A percentile compares a stretch with the other conserved stretches of the same genome.
Conservation (phyloP, 2,888 invertebrate genomes). For the Tiliacea citrago region DNA sequence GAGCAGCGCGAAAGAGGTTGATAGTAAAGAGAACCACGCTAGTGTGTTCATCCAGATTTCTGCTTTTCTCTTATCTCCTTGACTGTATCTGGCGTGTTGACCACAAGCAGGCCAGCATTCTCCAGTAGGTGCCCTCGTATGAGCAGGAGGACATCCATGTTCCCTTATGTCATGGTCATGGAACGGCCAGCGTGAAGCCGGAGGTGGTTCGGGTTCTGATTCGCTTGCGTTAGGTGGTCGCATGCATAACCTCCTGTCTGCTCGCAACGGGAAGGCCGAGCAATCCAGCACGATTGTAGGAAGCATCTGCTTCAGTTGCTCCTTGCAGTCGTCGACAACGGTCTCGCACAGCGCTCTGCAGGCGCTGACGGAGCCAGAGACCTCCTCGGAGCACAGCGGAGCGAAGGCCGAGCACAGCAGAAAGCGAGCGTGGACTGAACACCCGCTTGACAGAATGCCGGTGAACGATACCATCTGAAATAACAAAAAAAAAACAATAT, state of each 20-base stretch:
- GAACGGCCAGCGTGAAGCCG: conserved; percentile 85
- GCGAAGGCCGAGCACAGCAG: conserved; percentile 97
- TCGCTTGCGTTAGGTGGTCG: conserved; percentile 90
- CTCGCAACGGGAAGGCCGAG: conserved; percentile 94
- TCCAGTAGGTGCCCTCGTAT: conserved; percentile 90
- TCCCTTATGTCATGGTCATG: conserved; percentile 79
- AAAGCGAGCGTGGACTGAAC: conserved; percentile 95
- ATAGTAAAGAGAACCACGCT: conserved; percentile 94
- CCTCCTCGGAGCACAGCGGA: conserved; percentile 97
- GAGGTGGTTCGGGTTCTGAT: conserved; percentile 84
- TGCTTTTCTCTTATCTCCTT: conserved; percentile 92
- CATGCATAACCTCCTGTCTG: conserved; percentile 94
- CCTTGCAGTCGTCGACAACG: conserved; percentile 93
- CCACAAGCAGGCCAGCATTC: conserved; percentile 93
- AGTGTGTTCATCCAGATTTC: conserved; percentile 94
- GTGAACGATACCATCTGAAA: conserved; percentile 93
- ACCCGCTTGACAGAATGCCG: conserved; percentile 94
- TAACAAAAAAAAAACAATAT: conserved; percentile 68
- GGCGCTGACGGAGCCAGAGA: conserved; percentile 95
- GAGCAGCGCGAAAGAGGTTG: conserved; percentile 95
- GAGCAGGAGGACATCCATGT: conserved; percentile 91
- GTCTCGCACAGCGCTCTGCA: conserved; percentile 96
- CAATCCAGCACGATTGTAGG: conserved; percentile 94
- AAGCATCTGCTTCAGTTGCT: conserved; percentile 93
- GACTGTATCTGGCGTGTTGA: conserved; percentile 92